Base-by-base conservation (phyloP, 1,140 invertebrate species). In the Pseudomyrmex dendroicus region DNA sequence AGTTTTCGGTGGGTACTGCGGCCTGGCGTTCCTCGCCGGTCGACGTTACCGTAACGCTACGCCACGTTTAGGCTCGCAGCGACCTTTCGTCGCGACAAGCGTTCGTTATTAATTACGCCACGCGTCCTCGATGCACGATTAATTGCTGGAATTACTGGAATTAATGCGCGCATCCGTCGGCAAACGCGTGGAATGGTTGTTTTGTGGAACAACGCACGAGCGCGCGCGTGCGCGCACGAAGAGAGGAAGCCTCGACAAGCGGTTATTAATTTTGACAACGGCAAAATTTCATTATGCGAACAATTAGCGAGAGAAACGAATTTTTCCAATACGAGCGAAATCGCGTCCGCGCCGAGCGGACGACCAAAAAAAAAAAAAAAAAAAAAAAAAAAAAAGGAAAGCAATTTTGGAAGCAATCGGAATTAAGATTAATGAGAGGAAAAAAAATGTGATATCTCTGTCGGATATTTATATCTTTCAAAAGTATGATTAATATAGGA, bases 101-200 rank as follows among this genome's bases (percentile, higher is more conserved):
- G 76, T 50, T 73, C 68, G 87, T 63, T 88, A 85, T 89, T 88
- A 88, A 89, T 88, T 89, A 84, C 86, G 62, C 84, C 77, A 70
- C 83, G 86, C 85, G 85, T 87, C 85, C 86, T 87, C 86, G 85
- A 87, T 86, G 86, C 85, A 83, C 85, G 83, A 87, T 87, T 87
- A 87, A 87, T 87, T 87, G 85, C 61, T 78, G 64, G 80, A 84
- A 87, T 90, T 85, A 80, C 76, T 70, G 76, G 66, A 80, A 80
- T 80, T 80, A 80, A 80, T 80, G 76, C 76, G 66, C 76, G 76
- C 54, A 48, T 59, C 64, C 76, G 76, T 57, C 48, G 76, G 76
- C 66, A 80, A 66, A 80, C 66, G 54, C 66, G 66, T 46, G 76
- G 76, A 80, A 80, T 80, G 54, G 70, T 80, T 80, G 66, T 80